A percentile compares a stretch with the other conserved stretches of the same genome.
Conservation (phyloP, 2,113 vertebrate species). For the Anoplopoma fimbria region DNA sequence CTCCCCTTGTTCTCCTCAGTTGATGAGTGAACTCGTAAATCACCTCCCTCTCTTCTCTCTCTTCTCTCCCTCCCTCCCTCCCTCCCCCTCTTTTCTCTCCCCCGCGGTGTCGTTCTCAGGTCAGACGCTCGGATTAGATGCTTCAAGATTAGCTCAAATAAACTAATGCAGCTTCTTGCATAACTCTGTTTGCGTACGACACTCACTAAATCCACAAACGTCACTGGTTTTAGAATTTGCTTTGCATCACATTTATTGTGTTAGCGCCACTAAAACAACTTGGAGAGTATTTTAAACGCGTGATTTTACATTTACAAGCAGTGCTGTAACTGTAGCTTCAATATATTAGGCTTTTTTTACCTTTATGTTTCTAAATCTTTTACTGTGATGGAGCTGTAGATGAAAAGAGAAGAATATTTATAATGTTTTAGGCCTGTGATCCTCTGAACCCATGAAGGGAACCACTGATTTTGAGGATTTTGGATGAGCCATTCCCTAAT, state of each 20-base stretch:
- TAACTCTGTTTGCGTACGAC: conserved; percentile 77
- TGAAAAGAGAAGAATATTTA: too few species aligned
- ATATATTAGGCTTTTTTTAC: too few species aligned
- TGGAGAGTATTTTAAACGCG: background rate
- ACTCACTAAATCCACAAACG: background rate
- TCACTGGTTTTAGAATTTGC: too few species aligned
- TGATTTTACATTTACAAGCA: background rate
- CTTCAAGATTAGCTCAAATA: conserved; percentile 91
- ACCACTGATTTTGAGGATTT: too few species aligned
- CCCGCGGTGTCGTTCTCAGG: conserved; percentile 64
- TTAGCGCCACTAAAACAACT: background rate
- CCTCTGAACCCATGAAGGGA: too few species aligned
- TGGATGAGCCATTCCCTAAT: too few species aligned
- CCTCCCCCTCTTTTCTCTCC: conserved; percentile 1
- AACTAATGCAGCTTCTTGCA: conserved; percentile 91
- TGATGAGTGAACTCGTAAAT: conserved; percentile 61
- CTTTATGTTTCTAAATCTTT: too few species aligned
- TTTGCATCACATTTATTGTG: too few species aligned
- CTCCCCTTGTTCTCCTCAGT: conserved; percentile 54
- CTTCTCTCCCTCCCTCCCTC: conserved; percentile 6
- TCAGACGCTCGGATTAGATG: conserved; percentile 55
- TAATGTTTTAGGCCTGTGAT: too few species aligned
- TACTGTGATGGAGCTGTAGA: too few species aligned
- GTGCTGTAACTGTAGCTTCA: too few species aligned
- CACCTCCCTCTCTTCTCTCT: conserved; percentile 39